Base-by-base conservation (phyloP, 2,113 vertebrate species). In the Lates calcarifer region DNA sequence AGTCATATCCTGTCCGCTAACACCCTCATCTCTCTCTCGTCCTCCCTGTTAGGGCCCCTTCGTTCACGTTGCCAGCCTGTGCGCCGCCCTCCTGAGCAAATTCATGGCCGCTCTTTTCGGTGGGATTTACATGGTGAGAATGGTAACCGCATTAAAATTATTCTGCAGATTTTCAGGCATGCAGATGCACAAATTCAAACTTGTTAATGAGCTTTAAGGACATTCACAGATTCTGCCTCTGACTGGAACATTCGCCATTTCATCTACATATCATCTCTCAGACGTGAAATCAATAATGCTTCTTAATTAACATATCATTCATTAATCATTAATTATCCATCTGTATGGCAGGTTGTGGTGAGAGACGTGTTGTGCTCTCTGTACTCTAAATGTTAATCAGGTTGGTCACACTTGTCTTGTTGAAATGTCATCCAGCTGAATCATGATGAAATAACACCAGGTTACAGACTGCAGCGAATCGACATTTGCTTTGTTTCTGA, bases 11-110 rank as follows among this genome's bases (percentile, higher is more conserved):
- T 31, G 57, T 69, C 53, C 15, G 4, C 68, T 85, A 71, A 83
- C 68, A 1, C 66, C 39, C 43, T 45, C 1, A 28, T 79, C 63
- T 82, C 77, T 83, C 56, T 79, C 45, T 35, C 33, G 5, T 79
- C 33, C 43, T 89, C 67, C 22, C 82, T 61, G 47, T 29, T 73
- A 95, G 95, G 95, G 95, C 28, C 95, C 95, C 10, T 95, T 95
- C 58, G 98, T 99, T 77, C 98, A 99, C 39, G 97, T 99, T 0
- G 98, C 98, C 86, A 99, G 98, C 88, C 95, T 99, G 93, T 99
- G 98, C 0, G 98, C 97, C 0, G 95, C 97, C 35, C 95, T 99
- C 29, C 95, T 99, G 81, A 97, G 98, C 94, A 99, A 97, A 93
- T 97, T 98, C 84, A 97, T 98, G 91, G 97, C 97, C 8, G 97